Conservation (phyloP, 2,797 vertebrate genomes). For the Lutjanus campechanus region DNA sequence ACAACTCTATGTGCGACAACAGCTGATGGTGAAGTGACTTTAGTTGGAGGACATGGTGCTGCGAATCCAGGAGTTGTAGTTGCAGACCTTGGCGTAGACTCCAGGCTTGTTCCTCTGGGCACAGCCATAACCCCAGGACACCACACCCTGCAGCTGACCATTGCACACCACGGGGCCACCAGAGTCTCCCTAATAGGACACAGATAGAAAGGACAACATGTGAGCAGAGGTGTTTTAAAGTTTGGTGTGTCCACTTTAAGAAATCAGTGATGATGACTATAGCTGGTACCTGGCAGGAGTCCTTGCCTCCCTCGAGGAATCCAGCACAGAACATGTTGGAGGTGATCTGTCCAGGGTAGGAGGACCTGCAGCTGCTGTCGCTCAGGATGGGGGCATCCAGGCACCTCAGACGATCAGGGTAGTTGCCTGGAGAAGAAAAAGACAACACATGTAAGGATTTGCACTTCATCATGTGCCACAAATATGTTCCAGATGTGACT, state of each 20-base stretch:
- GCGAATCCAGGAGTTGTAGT: constrained; percentile 38
- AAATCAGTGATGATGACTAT: neutral
- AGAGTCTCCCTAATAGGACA: constrained; percentile 83
- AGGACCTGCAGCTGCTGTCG: constrained; percentile 73
- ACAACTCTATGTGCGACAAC: neutral
- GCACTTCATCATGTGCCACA: accelerated
- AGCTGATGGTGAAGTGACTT: neutral
- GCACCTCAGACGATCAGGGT: constrained; percentile 86
- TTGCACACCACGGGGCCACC: constrained; percentile 87
- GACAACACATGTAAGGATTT: neutral
- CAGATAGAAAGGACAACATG: constrained; percentile 23
- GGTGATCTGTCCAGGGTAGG: constrained; percentile 89
- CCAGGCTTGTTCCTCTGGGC: constrained; percentile 83
- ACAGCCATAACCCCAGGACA: constrained; percentile 89
- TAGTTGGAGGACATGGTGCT: constrained; percentile 31
- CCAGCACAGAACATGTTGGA: constrained; percentile 90
- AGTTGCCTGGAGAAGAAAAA: constrained; percentile 52
- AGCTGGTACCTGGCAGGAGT: constrained; percentile 89
- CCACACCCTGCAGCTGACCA: constrained; percentile 83
- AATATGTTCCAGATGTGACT: neutral
- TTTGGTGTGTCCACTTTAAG: neutral
- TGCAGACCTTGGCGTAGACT: constrained; percentile 85
- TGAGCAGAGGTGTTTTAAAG: constrained; percentile 25
- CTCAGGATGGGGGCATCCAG: constrained; percentile 87
- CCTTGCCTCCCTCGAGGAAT: constrained; percentile 89